Conservation (phyloP, 1,140 invertebrate species). For the Heliconius congener region DNA sequence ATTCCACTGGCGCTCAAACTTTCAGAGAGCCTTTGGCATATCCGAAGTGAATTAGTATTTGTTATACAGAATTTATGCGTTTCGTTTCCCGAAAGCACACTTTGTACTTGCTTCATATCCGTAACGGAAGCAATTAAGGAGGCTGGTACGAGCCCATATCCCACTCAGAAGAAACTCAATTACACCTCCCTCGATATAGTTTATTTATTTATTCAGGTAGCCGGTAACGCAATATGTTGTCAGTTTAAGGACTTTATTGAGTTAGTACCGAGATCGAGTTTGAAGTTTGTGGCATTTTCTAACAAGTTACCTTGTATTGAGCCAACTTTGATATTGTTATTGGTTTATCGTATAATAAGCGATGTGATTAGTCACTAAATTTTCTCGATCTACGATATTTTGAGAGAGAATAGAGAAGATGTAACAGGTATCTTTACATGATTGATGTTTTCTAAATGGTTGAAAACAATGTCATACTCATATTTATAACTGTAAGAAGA, state of each 20-base stretch:
- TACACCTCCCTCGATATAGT: slow-evolving; percentile 52
- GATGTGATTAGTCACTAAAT: background rate
- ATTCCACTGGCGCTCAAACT: slow-evolving; percentile 22
- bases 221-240: slow-evolving; percentile 38
- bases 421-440: too few species aligned
- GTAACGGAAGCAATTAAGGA: slow-evolving; percentile 47
- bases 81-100: slow-evolving; percentile 19
- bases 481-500: too few species aligned
- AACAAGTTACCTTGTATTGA: slow-evolving; percentile 4
- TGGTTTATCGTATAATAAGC: background rate
- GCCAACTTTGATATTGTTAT: background rate
- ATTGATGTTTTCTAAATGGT: too few species aligned
- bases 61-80: slow-evolving; percentile 24
- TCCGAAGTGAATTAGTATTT: slow-evolving; percentile 22
- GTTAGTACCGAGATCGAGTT: slow-evolving; percentile 24
- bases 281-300: slow-evolving; percentile 22
- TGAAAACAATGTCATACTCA: too few species aligned
- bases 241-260: slow-evolving; percentile 35
- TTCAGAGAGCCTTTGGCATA: slow-evolving; percentile 10
- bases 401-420: too few species aligned
- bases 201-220: slow-evolving; percentile 51
- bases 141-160: slow-evolving; percentile 45
- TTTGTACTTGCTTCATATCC: slow-evolving; percentile 47
- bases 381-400: background rate
- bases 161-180: slow-evolving; percentile 58